Evolutionary conservation across 2,797 vertebrate species (phyloP).

Genomic region (Muscicapa striata): DNA sequence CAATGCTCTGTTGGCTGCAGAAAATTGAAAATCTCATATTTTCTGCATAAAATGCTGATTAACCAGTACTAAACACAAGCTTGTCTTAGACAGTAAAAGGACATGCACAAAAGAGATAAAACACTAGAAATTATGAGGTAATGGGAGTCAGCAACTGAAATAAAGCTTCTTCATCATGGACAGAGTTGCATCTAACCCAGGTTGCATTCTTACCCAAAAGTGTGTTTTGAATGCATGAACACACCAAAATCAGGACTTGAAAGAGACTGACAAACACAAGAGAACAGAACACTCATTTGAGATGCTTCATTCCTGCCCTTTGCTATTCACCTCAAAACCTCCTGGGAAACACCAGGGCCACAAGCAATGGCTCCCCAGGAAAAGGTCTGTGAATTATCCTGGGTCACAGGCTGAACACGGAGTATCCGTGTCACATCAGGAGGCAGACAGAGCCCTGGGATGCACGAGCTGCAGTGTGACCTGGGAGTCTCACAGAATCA

Average conservation of each 20-base stretch:
- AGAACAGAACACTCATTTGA: background rate
- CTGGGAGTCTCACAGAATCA: background rate
- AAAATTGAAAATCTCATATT: background rate
- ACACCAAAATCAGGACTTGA: background rate
- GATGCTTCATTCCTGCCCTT: background rate
- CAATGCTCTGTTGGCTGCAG: background rate
- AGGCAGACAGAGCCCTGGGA: background rate
- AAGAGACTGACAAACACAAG: background rate
- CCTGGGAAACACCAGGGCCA: background rate
- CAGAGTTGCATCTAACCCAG: background rate
- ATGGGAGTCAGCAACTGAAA: background rate
- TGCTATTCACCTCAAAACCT: background rate
- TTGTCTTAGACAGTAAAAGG: background rate
- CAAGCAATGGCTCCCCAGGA: background rate
- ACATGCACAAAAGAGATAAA: background rate
- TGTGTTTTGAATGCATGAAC: background rate
- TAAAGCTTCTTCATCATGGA: background rate
- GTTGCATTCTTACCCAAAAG: background rate
- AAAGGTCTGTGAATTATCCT: background rate
- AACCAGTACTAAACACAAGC: background rate
- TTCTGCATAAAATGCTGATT: slow-evolving; percentile 19
- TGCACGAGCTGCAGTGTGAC: background rate
- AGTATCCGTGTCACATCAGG: background rate
- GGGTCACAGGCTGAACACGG: background rate
- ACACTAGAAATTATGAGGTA: background rate